A percentile compares a stretch with the other conserved stretches of the same genome.
Conservation (phyloP, 2,797 vertebrate genomes). For the Hirundo rustica region DNA sequence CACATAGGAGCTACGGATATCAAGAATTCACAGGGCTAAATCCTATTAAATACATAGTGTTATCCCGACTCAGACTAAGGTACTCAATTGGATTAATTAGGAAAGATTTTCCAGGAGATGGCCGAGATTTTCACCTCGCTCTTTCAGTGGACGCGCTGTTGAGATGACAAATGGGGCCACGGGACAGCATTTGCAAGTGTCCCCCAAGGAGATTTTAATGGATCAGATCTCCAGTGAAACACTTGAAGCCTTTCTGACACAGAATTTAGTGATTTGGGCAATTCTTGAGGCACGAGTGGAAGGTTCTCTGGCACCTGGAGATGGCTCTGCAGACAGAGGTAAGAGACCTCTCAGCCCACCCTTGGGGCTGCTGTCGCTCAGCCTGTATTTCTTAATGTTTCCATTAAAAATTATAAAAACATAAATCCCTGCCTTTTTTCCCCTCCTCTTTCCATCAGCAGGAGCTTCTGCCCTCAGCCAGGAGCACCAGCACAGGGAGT, state of each 20-base stretch:
- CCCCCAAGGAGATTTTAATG: neutral
- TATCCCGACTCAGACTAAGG: conserved; percentile 8
- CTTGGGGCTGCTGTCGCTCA: neutral
- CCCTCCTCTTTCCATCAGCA: neutral
- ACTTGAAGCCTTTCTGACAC: neutral
- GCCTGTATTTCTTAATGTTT: neutral
- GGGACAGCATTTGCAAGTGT: neutral
- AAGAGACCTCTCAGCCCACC: neutral
- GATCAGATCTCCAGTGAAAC: neutral
- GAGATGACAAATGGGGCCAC: neutral
- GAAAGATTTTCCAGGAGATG: neutral
- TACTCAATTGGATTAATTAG: conserved; percentile 42
- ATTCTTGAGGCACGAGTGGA: neutral
- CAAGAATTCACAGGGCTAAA: conserved; percentile 24
- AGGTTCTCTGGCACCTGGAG: neutral
- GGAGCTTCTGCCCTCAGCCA: neutral
- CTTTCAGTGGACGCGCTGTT: neutral
- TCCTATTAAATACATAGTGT: conserved; percentile 33
- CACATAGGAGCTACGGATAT: neutral
- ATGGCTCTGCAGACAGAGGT: neutral
- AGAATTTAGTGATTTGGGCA: neutral
- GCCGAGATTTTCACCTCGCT: neutral
- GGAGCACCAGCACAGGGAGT: neutral
- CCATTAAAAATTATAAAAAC: neutral
- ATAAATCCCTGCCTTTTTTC: neutral